Conservation (phyloP, 2,888 invertebrate species). For the Erynnis tages region DNA sequence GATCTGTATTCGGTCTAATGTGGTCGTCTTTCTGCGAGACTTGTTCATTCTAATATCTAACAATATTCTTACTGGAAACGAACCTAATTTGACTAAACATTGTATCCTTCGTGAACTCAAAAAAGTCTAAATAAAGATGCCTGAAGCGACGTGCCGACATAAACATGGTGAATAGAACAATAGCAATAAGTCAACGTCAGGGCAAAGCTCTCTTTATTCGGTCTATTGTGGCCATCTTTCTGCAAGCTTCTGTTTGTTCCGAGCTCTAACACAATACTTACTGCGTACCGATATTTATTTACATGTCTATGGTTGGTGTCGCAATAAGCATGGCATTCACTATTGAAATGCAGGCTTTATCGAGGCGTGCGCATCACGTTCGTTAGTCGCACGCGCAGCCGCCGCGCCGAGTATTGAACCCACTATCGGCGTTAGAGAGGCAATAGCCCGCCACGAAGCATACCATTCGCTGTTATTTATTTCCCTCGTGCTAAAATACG, state of each 20-base stretch:
- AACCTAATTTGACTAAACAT: no score
- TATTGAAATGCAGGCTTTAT: slow-evolving; percentile 72
- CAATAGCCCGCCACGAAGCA: slow-evolving; percentile 25
- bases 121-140: neutral
- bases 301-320: slow-evolving; percentile 23
- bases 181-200: slow-evolving; percentile 19
- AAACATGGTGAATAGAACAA: slow-evolving; percentile 19
- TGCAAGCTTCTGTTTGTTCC: slow-evolving; percentile 11
- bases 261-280: slow-evolving; percentile 26
- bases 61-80: no score
- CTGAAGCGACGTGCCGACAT: neutral
- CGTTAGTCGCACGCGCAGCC: slow-evolving; percentile 56
- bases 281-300: slow-evolving; percentile 21
- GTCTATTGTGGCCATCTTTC: slow-evolving; percentile 9
- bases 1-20: slow-evolving; percentile 16
- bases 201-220: slow-evolving; percentile 10
- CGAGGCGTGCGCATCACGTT: slow-evolving; percentile 67
- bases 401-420: slow-evolving; percentile 65
- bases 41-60: no score
- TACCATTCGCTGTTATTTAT: slow-evolving; percentile 31
- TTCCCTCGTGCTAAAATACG: slow-evolving; percentile 28
- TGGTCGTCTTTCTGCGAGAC: neutral
- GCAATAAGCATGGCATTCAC: slow-evolving; percentile 27
- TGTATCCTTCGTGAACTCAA: no score
- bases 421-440: slow-evolving; percentile 67